Conservation (phyloP, 37 sponge, comb jelly and placozoan species). For the Dysidea cf. avara region DNA sequence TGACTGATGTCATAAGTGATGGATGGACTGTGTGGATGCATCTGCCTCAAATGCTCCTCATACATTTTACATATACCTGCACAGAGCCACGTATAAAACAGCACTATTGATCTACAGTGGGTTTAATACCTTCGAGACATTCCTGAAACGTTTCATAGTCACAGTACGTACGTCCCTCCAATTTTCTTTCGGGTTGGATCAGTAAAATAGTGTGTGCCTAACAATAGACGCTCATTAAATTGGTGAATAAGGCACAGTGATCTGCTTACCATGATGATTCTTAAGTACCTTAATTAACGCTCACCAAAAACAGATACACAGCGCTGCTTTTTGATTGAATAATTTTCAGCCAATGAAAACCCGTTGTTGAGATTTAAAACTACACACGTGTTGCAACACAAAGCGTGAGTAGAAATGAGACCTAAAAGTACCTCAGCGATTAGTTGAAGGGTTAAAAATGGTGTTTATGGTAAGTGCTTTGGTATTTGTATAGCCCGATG, state of each 20-base stretch:
- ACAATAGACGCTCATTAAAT: not conserved
- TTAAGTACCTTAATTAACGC: not conserved
- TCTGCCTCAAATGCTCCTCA: slow-evolving; percentile 94
- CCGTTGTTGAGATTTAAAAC: no score
- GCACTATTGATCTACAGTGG: not conserved
- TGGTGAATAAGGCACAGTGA: no score
- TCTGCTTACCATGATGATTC: not conserved
- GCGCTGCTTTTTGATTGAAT: not conserved
- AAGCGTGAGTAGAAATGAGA: no score
- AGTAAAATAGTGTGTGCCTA: slow-evolving; percentile 96
- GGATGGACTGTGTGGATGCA: slow-evolving; percentile 82
- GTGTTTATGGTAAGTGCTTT: no score
- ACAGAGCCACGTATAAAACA: not conserved
- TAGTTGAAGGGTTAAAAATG: no score
- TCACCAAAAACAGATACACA: not conserved
- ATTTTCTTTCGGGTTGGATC: slow-evolving; percentile 79
- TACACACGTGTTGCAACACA: not conserved
- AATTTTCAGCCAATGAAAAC: no score
- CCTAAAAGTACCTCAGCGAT: no score
- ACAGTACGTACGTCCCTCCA: slow-evolving; percentile 86
- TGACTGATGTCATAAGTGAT: slow-evolving; percentile 99
- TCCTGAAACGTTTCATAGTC: slow-evolving; percentile 93
- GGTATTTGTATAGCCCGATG: no score
- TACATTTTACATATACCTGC: slow-evolving; percentile 94
- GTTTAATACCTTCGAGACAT: slow-evolving; percentile 84